These are phyloP conservation scores for Haliaeetus leucogaster DNA, from an alignment of 2,113 vertebrate genomes.

Conservation along the genomic window DNA sequence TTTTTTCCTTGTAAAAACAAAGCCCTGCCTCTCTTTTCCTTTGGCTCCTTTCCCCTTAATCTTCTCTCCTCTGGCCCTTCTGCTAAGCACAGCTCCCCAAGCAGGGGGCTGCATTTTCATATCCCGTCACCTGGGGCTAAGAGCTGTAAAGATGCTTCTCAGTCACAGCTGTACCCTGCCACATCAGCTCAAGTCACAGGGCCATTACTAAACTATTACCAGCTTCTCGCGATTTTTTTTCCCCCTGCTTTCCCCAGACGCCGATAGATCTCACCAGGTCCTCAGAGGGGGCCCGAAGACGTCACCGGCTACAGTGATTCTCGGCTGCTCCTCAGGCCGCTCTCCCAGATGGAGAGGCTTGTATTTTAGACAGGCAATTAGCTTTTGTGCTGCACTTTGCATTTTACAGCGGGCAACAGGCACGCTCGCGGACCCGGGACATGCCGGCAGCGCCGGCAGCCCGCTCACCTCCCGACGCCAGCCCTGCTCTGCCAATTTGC, in stretches of 20 bases:
- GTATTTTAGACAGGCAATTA: background rate
- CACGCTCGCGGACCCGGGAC: rapidly evolving
- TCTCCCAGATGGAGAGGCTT: background rate
- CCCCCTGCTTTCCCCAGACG: background rate
- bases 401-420: background rate
- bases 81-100: background rate
- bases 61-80: background rate
- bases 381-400: background rate
- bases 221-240: background rate
- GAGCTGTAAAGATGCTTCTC: background rate
- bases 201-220: background rate
- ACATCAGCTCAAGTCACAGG: background rate
- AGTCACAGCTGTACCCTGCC: background rate
- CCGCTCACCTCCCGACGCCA: background rate
- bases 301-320: background rate
- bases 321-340: background rate
- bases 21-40: background rate
- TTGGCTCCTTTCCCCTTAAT: background rate
- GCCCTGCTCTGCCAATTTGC: background rate
- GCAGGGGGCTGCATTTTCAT: background rate
- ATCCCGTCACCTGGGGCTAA: background rate
- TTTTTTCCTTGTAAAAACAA: background rate
- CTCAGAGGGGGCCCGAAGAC: background rate
- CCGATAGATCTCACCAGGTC: background rate
- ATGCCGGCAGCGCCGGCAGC: background rate